Base-by-base conservation (phyloP, 2,113 vertebrate species). In the Natator depressus region DNA sequence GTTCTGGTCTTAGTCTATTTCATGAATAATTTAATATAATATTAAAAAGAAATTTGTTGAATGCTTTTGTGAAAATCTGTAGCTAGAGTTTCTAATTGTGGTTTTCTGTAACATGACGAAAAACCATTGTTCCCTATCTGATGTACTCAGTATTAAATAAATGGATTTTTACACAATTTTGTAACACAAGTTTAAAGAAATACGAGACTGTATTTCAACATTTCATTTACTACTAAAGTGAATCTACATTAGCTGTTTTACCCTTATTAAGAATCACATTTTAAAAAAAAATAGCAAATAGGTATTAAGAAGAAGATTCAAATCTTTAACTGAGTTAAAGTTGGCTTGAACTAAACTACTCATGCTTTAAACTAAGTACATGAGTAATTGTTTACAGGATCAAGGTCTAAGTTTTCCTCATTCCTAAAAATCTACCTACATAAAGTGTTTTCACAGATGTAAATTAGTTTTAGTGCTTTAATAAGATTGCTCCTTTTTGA, bases 171-270 rank as follows among this genome's bases (percentile, higher is more conserved):
- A 4, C 20, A 82, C 38, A 20, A 16, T 89, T 93, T 85, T 80
- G 54, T 59, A 85, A 89, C 27, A 89, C 82, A 93, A 76, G 1
- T 25, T 3, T 78, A 94, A 93, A 87, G 50, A 92, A 85, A 29
- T 31, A 54, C 12, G 69, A 55, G 8, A 59, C 1, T 49, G 79
- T 51, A 86, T 62, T 91, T 27, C 22, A 82, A 16, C 35, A 6
- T 80, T 95, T 92, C 49, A 94, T 38, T 57, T 89, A 76, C 46
- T 85, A 46, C 9, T 94, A 65, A 94, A 76, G 1, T 13, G 88
- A 84, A 47, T 38, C 24, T 88, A 3, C 31, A 47, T 1, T 1
- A 42, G 86, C 62, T 83, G 79, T 54, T 87, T 57, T 46, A 2
- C 20, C 84, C 72, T 92, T 88, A 88, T 11, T 87, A 31, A 20